phyloP scores from a whole-genome alignment of 1,140 invertebrate genomes.

The Drosophila miranda region DNA sequence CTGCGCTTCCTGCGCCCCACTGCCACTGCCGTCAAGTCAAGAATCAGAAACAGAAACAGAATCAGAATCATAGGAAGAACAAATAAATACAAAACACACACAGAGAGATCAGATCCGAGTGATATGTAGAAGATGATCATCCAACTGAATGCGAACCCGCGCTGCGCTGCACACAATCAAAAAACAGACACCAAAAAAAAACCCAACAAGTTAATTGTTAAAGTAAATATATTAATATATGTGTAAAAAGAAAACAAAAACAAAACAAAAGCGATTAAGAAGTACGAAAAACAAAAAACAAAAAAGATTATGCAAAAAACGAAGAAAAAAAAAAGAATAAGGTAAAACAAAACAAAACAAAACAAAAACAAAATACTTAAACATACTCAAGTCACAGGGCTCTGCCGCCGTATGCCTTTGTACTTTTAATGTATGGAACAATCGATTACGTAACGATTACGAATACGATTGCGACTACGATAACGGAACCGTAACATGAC shows the following conservation, averaged over 20 bases:
- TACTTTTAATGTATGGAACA: conserved; percentile 55
- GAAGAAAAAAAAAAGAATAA: conserved; percentile 21
- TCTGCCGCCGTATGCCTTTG: conserved; percentile 64
- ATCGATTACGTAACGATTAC: conserved; percentile 33
- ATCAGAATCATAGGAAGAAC: too few species aligned
- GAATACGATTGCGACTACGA: conserved; percentile 43
- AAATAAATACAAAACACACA: background rate
- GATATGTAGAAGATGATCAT: too few species aligned
- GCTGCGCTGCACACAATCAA: conserved; percentile 59
- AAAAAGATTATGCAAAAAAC: conserved; percentile 7
- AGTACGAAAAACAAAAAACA: conserved; percentile 1
- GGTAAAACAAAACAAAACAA: conserved; percentile 43
- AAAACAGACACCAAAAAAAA: conserved; percentile 53
- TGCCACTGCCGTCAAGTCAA: too few species aligned
- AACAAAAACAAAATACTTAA: conserved; percentile 35
- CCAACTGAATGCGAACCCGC: conserved; percentile 19
- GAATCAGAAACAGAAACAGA: too few species aligned
- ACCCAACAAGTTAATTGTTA: background rate
- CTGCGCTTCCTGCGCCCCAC: too few species aligned
- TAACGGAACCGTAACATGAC: conserved; percentile 60
- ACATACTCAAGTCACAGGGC: conserved; percentile 55
- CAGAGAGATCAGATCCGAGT: too few species aligned
- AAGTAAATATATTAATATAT: too few species aligned
- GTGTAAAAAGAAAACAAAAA: conserved; percentile 5
- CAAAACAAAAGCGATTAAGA: conserved; percentile 8